A percentile compares a stretch with the other conserved stretches of the same genome.
These are phyloP conservation scores for Andrena bicolor DNA, from an alignment of 2,888 invertebrate species.

Conservation along the genomic window DNA sequence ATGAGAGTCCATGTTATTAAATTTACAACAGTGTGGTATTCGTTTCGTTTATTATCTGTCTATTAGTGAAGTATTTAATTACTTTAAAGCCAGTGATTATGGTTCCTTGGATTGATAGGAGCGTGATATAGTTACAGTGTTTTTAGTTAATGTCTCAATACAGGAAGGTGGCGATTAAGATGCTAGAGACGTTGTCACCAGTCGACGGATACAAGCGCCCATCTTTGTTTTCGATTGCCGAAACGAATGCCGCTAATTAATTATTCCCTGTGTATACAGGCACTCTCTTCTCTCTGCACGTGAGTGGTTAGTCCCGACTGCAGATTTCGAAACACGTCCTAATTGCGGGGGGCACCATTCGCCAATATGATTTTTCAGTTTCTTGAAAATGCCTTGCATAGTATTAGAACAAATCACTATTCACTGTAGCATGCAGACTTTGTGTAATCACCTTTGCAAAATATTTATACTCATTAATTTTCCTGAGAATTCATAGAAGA, in stretches of 20 bases:
- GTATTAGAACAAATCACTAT: too few species aligned
- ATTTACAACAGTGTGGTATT: background rate
- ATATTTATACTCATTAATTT: too few species aligned
- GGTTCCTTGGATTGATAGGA: background rate
- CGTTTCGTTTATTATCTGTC: background rate
- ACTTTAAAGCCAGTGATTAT: background rate
- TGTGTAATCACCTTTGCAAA: too few species aligned
- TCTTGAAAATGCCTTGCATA: too few species aligned
- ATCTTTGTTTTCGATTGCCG: constrained; percentile 80
- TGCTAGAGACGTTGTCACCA: constrained; percentile 66
- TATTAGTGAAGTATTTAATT: background rate
- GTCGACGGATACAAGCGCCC: constrained; percentile 75
- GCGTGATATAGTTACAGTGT: constrained; percentile 49
- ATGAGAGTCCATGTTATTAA: too few species aligned
- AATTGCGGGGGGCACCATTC: constrained; percentile 37
- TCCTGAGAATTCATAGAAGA: too few species aligned
- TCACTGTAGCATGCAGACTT: too few species aligned
- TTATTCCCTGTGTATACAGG: constrained; percentile 77
- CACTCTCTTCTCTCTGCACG: constrained; percentile 47
- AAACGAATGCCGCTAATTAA: constrained; percentile 80
- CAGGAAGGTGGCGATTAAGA: constrained; percentile 70
- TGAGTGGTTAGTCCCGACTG: constrained; percentile 44
- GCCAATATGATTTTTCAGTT: background rate
- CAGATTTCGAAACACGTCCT: constrained; percentile 57
- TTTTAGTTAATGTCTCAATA: constrained; percentile 45